These are phyloP conservation scores for Stichopus chloronotus DNA, from an alignment of 35 echinoderm and acorn worm genomes.

Conservation along the genomic window DNA sequence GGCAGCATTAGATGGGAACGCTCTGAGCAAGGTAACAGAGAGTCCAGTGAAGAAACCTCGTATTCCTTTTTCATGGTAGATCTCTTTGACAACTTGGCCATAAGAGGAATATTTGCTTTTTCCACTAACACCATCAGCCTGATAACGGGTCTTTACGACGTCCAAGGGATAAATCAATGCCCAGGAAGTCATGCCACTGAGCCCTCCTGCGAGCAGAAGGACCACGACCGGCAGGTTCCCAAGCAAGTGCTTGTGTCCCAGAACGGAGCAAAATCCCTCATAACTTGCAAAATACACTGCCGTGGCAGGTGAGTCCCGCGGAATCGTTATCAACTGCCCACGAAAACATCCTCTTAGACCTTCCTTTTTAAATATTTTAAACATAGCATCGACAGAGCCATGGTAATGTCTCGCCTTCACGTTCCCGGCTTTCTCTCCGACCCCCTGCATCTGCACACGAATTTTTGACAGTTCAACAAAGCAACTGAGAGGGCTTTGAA, in stretches of 20 bases:
- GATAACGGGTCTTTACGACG: slow-evolving; percentile 54
- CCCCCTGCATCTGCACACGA: slow-evolving; percentile 63
- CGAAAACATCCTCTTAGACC: slow-evolving; percentile 55
- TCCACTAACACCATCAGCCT: slow-evolving; percentile 51
- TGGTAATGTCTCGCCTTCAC: slow-evolving; percentile 13
- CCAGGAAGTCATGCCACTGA: slow-evolving; percentile 52
- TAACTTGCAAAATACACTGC: slow-evolving; percentile 57
- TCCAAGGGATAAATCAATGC: slow-evolving; percentile 47
- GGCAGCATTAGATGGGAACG: slow-evolving; percentile 46
- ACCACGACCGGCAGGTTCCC: background rate
- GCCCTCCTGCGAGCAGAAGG: slow-evolving; percentile 43
- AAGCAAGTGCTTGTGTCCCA: background rate
- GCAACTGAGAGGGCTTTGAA: slow-evolving; percentile 41
- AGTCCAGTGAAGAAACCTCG: slow-evolving; percentile 40
- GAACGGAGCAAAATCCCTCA: slow-evolving; percentile 17
- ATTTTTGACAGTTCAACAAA: slow-evolving; percentile 54
- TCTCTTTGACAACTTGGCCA: slow-evolving; percentile 25
- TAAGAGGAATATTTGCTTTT: slow-evolving; percentile 32
- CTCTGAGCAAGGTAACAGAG: slow-evolving; percentile 35
- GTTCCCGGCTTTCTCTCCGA: slow-evolving; percentile 25
- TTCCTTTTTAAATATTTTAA: slow-evolving; percentile 46
- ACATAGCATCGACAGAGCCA: slow-evolving; percentile 27
- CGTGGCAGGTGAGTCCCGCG: slow-evolving; percentile 8
- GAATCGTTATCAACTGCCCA: background rate
- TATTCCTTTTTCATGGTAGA: slow-evolving; percentile 14